These are phyloP conservation scores for Philaethria dido DNA, from an alignment of 2,888 invertebrate genomes.

Conservation along the genomic window DNA sequence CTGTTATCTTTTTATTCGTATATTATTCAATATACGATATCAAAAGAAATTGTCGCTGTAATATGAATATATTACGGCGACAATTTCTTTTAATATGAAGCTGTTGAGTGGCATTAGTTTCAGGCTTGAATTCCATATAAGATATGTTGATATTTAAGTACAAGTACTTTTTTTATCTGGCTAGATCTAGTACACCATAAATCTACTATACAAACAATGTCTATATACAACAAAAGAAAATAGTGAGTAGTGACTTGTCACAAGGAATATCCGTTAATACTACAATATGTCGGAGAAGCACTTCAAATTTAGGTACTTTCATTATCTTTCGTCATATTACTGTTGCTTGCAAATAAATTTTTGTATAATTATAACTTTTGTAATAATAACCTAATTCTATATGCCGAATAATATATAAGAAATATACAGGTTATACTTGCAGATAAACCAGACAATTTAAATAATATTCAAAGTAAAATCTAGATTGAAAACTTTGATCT, in stretches of 20 bases:
- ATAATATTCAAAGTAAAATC: background rate
- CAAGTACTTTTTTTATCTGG: no score
- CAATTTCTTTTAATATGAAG: no score
- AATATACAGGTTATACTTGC: background rate
- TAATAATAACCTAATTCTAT: background rate
- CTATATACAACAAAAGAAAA: background rate
- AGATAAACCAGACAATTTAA: background rate
- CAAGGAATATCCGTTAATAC: slow-evolving; percentile 1
- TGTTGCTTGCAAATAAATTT: no score
- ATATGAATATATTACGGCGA: no score
- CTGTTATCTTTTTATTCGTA: no score
- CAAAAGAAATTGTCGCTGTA: no score
- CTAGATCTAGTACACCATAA: no score
- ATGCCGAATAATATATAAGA: background rate
- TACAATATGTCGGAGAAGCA: background rate
- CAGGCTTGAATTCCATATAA: background rate
- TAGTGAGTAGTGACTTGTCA: slow-evolving; percentile 8
- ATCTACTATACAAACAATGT: background rate
- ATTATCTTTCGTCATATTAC: no score
- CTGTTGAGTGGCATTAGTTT: background rate
- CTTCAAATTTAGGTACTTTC: background rate
- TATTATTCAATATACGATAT: no score
- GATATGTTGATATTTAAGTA: background rate
- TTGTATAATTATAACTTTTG: no score
- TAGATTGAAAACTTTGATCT: background rate